Conservation (phyloP, 2,797 vertebrate genomes). For the Apodemus agrarius region DNA sequence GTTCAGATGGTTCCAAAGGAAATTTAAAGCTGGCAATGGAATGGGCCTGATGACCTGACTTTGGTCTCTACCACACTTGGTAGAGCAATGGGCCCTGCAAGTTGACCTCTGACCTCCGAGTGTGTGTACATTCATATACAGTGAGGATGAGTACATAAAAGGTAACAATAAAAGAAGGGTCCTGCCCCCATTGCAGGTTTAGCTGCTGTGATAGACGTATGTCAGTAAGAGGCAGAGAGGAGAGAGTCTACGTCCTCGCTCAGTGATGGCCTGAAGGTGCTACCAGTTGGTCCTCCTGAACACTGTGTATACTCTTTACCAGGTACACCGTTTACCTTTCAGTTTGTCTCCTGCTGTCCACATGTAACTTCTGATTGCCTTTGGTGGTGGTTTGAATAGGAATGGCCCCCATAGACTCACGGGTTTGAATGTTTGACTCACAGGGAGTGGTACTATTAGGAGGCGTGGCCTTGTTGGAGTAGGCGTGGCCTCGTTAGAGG, state of each 20-base stretch:
- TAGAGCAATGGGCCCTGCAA: neutral
- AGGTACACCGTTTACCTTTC: neutral
- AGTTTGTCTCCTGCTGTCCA: neutral
- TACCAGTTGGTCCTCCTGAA: neutral
- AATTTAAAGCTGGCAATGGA: neutral
- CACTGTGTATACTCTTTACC: neutral
- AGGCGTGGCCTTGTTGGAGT: neutral
- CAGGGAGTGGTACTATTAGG: neutral
- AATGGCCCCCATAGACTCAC: neutral
- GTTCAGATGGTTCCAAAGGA: constrained; percentile 7
- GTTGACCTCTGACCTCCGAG: neutral
- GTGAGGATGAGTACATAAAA: neutral
- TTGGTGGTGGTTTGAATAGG: neutral
- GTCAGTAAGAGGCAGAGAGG: neutral
- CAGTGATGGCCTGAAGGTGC: neutral
- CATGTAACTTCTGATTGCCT: neutral
- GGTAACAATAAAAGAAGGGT: neutral
- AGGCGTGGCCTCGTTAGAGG: neutral
- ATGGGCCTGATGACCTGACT: neutral
- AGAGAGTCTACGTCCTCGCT: neutral
- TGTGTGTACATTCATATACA: neutral
- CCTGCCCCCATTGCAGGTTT: neutral
- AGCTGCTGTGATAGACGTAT: neutral
- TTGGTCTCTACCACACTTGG: neutral
- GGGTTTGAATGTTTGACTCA: neutral